A percentile compares a stretch with the other conserved stretches of the same genome.
Evolutionary conservation across 2,888 invertebrate species (phyloP).

Genomic region (Cyrtodaria siliqua): DNA sequence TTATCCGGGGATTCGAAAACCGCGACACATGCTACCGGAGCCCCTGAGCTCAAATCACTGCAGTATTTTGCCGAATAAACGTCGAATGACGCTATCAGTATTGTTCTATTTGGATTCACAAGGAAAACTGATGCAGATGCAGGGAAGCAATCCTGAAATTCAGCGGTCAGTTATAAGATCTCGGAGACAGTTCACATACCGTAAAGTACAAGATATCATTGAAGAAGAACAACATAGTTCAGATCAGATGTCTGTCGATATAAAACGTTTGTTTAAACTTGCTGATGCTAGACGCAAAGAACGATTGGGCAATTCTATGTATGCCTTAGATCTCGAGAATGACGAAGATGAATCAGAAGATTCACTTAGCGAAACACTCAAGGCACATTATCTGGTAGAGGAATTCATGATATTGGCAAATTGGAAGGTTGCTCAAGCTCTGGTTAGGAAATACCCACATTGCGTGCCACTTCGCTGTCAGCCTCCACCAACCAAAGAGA

Average conservation of each 20-base stretch:
- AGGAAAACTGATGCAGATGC: conserved; percentile 47
- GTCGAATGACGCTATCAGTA: conserved; percentile 68
- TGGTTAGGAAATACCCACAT: conserved; percentile 39
- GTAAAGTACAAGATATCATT: conserved; percentile 67
- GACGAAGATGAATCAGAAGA: conserved; percentile 28
- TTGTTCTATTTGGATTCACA: conserved; percentile 61
- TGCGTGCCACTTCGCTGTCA: conserved; percentile 62
- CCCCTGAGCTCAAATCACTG: conserved; percentile 65
- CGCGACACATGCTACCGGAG: conserved; percentile 73
- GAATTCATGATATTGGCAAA: conserved; percentile 70
- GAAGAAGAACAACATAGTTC: conserved; percentile 9
- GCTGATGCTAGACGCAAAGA: conserved; percentile 41
- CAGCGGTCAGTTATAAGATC: conserved; percentile 59
- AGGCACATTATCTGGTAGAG: conserved; percentile 67
- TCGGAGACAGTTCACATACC: conserved; percentile 59
- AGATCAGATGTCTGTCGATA: conserved; percentile 20
- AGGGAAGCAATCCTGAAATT: conserved; percentile 27
- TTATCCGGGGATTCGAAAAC: conserved; percentile 52
- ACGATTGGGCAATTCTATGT: conserved; percentile 56
- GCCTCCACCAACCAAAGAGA: conserved; percentile 54
- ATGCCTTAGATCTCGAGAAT: conserved; percentile 50
- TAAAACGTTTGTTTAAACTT: conserved; percentile 37
- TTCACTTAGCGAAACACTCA: conserved; percentile 22
- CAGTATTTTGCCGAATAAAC: conserved; percentile 67
- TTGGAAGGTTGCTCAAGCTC: conserved; percentile 45